Base-by-base conservation (phyloP, 1,140 invertebrate species). In the Cylas formicarius region DNA sequence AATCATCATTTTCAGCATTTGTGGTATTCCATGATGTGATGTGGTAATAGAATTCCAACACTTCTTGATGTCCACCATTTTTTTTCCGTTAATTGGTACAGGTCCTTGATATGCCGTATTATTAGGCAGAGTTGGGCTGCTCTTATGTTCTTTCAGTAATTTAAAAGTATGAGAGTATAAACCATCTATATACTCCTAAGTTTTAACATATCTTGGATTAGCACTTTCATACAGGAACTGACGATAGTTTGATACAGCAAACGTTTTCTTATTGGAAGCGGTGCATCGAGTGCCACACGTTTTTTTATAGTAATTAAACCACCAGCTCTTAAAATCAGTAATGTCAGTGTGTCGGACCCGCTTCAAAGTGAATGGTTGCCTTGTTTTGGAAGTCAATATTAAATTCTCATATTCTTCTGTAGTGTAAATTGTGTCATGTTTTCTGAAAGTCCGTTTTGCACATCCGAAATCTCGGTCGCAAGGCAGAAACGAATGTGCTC, bases 381-480 rank as follows among this genome's bases (percentile, higher is more conserved):
- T 51, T 38, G 19, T 55, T 36, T 49, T 47, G 29, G 38, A 44
- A 14, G 18, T 14, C 27, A 44, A 35, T 40, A 57, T 55, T 32
- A 52, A 42, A 32, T 45, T 24, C 19, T 55, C 43, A 32, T 55
- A 57, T 34, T 55, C 46, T 18, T 51, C 37, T 29, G 49, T 46
- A 17, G 46, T 26, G 33, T 50, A 56, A 23, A 56, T 49, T 43
- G 51, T 16, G 39, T 56, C 48, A 36, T 21, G 17, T 24, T 50
- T 47, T 21, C 44, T 41, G 23, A 52, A 18, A 9, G 45, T 9
- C 28, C 39, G 52, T 39, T 65, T 60, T 34, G 61, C 43, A 6
- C 33, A 40, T 8, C 53, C 55, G 56, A 65, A 65, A 32, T 60
- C 43, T 21, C 53, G 32, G 32, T 66, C 60, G 29, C 56, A 60